A percentile compares a stretch with the other conserved stretches of the same genome.
phyloP scores from a whole-genome alignment of 2,113 vertebrate species.

The Columbina picui region DNA sequence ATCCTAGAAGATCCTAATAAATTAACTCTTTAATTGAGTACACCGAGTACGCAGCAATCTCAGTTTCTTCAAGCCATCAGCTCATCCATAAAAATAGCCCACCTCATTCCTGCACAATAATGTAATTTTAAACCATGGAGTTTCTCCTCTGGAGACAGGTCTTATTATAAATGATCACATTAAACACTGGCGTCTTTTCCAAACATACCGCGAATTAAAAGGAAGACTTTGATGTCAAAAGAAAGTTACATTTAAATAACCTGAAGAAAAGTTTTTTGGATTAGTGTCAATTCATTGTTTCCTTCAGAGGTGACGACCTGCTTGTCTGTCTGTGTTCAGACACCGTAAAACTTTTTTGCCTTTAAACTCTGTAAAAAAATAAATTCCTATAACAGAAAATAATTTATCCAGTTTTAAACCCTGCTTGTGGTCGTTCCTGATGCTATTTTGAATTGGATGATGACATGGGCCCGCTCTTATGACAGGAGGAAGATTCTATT shows the following conservation, averaged over 20 bases:
- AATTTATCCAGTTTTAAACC: neutral
- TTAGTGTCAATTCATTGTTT: neutral
- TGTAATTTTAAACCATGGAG: neutral
- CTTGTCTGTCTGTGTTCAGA: neutral
- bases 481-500: neutral
- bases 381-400: neutral
- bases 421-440: neutral
- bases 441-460: neutral
- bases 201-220: neutral
- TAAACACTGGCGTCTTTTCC: neutral
- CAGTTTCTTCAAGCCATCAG: slow-evolving; percentile 25
- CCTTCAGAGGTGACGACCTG: neutral
- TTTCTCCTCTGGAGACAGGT: neutral
- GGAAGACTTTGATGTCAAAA: neutral
- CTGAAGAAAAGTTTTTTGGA: neutral
- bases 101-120: neutral
- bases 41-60: neutral
- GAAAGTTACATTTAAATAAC: neutral
- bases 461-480: neutral
- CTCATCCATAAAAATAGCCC: slow-evolving; percentile 13
- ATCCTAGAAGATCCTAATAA: neutral
- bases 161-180: neutral
- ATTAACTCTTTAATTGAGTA: slow-evolving; percentile 39
- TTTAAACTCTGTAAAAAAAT: neutral
- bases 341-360: neutral